These are phyloP conservation scores for Noctua pronuba DNA, from an alignment of 2,888 invertebrate species.

Conservation along the genomic window DNA sequence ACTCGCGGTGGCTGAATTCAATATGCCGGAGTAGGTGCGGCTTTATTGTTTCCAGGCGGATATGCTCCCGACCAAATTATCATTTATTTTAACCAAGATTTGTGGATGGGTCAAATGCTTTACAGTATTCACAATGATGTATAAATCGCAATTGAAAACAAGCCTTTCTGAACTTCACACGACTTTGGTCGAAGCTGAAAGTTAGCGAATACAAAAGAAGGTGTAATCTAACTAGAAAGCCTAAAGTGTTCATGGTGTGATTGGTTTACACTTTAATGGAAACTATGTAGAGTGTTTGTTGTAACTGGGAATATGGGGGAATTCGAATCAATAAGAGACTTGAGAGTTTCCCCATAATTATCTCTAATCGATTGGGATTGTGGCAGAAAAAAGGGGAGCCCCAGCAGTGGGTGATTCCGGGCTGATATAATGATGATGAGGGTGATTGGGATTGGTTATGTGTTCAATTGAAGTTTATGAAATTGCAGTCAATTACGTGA, in stretches of 20 bases:
- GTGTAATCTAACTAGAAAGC: slow-evolving; percentile 9
- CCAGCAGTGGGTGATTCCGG: too few species aligned
- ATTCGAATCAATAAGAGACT: not conserved
- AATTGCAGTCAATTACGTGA: not conserved
- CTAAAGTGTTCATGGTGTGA: slow-evolving; percentile 1
- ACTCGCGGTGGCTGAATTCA: slow-evolving; percentile 79
- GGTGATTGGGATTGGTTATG: not conserved
- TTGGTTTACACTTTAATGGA: not conserved
- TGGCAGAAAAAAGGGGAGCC: too few species aligned
- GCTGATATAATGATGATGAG: too few species aligned
- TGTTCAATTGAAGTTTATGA: slow-evolving; percentile 1
- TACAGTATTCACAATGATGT: slow-evolving; percentile 15
- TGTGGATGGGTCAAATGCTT: slow-evolving; percentile 29
- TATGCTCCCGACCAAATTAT: slow-evolving; percentile 72
- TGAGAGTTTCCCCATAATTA: not conserved
- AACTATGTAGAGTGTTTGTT: not conserved
- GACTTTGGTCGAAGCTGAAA: slow-evolving; percentile 23
- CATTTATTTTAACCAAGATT: slow-evolving; percentile 65
- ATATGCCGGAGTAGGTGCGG: slow-evolving; percentile 81
- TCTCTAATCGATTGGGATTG: not conserved
- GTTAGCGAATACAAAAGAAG: slow-evolving; percentile 20
- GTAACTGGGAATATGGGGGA: not conserved
- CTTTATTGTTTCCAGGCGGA: slow-evolving; percentile 84
- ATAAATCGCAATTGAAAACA: slow-evolving; percentile 11
- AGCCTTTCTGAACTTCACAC: slow-evolving; percentile 22